Evolutionary conservation across 2,113 vertebrate genomes (phyloP), one percentile per base, ranked within the genome.

Genomic region (Dicrurus megarhynchus): DNA sequence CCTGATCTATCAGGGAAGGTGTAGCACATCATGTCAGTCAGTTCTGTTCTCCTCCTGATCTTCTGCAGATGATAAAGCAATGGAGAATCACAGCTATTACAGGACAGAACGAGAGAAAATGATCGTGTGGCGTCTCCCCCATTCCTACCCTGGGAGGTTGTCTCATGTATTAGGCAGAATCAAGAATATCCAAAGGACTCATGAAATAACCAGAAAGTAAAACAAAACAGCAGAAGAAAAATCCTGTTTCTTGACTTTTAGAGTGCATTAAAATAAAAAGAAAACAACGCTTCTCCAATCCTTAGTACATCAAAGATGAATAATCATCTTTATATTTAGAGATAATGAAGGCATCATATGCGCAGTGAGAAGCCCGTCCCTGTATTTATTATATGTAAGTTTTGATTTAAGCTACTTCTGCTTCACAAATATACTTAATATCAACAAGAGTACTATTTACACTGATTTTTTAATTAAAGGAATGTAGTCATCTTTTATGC

Each of bases 381-480:
- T 84, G 33, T 64, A 61, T 87, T 84, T 95, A 56, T 87, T 61
- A 33, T 75, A 39, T 42, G 33, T 84, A 91, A 87, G 53, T 41
- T 94, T 87, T 64, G 64, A 90, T 94, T 94, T 94, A 86, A 94
- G 64, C 26, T 64, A 75, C 75, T 87, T 90, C 61, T 88, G 68
- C 64, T 91, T 90, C 88, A 93, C 60, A 82, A 80, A 78, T 0
- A 26, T 78, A 74, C 52, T 96, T 96, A 91, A 80, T 83, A 93
- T 89, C 80, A 93, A 69, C 73, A 94, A 68, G 49, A 89, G 5
- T 52, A 87, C 53, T 96, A 79, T 95, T 95, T 96, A 96, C 89
- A 81, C 49, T 90, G 95, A 94, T 92, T 94, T 93, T 96, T 96
- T 89, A 93, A 96, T 97, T 95, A 93, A 93, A 87, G 44, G 46